Base-by-base conservation (phyloP, 1,140 invertebrate genomes). In the Macrotrachela quadricornifera region DNA sequence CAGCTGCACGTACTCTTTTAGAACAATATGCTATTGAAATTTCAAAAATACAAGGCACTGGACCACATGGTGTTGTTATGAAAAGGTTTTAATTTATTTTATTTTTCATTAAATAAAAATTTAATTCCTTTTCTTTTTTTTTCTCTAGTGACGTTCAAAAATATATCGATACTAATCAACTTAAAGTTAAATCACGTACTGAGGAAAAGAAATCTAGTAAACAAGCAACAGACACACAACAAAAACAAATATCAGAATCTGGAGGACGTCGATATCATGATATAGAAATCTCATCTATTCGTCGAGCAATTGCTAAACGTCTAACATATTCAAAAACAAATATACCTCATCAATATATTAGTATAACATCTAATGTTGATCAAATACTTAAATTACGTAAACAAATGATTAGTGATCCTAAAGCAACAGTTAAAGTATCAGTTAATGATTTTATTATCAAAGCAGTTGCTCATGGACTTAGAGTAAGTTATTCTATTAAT, bases 361-460 rank as follows among this genome's bases (percentile, higher is more conserved):
- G 80, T 0, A 75, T 81, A 36, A 86, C 95, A 55, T 75, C 91
- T 39, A 77, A 79, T 62, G 79, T 95, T 61, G 87, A 95, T 62
- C 77, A 78, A 59, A 70, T 75, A 47, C 67, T 80, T 30, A 17
- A 54, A 48, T 75, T 91, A 42, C 80, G 90, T 58, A 68, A 73
- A 57, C 70, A 77, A 56, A 64, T 82, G 42, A 82, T 91, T 38
- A 71, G 80, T 57, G 70, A 91, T 39, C 79, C 80, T 46, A 85
- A 85, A 62, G 76, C 85, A 17, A 80, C 80, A 49, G 62, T 72
- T 15, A 87, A 91, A 70, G 62, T 97, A 13, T 92, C 87, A 17
- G 78, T 96, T 0, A 97, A 96, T 66, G 92, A 97, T 69, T 94
- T 97, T 61, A 81, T 99, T 47, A 84, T 97, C 44, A 97, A 97